Evolutionary conservation across 2,797 vertebrate genomes (phyloP).

Genomic region (Syncerus caffer): DNA sequence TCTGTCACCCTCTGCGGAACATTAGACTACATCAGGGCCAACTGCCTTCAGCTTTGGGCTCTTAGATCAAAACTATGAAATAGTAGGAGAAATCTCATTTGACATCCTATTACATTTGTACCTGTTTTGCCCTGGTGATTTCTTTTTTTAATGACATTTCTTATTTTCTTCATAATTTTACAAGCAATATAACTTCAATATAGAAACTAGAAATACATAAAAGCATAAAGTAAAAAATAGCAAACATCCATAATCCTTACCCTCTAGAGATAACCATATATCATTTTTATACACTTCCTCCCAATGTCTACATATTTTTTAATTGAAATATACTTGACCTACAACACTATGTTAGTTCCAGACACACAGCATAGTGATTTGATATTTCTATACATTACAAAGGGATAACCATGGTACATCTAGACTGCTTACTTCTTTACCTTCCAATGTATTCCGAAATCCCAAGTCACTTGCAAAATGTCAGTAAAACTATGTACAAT

Average conservation of each 20-base stretch:
- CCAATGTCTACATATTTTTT: not conserved
- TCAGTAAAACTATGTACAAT: not conserved
- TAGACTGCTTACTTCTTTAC: not conserved
- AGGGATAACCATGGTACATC: not conserved
- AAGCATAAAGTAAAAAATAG: not conserved
- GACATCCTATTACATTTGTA: not conserved
- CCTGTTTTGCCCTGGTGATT: not conserved
- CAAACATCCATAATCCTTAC: not conserved
- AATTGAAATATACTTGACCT: not conserved
- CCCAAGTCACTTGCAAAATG: not conserved
- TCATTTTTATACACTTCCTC: not conserved
- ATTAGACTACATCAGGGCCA: not conserved
- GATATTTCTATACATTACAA: not conserved
- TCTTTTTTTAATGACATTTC: not conserved
- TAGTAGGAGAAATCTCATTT: not conserved
- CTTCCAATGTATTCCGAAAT: not conserved
- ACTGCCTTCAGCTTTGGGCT: not conserved
- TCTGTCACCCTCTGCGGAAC: not conserved
- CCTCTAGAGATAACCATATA: not conserved
- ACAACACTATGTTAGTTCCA: not conserved
- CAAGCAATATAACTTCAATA: not conserved
- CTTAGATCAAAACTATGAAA: not conserved
- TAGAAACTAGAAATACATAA: not conserved
- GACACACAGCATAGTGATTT: not conserved
- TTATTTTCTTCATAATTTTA: not conserved